Conservation (phyloP, 1,140 invertebrate species). For the Luehdorfia chinensis region DNA sequence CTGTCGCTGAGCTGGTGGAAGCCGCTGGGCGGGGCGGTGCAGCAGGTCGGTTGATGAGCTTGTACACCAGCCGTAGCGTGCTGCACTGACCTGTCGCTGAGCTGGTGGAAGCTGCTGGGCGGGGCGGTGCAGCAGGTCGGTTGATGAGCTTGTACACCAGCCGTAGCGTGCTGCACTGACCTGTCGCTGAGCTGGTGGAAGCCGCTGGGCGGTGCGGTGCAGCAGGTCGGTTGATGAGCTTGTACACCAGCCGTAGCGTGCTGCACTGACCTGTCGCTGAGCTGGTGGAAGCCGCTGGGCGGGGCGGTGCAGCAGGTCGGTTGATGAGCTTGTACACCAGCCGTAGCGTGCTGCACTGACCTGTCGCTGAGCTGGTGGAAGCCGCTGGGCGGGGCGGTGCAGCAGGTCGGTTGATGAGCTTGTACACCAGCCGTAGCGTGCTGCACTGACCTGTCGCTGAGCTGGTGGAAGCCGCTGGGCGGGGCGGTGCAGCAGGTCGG, state of each 20-base stretch:
- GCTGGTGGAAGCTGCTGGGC: constrained; percentile 26
- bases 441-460: no score
- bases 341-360: no score
- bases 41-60: constrained; percentile 53
- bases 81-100: constrained; percentile 29
- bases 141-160: constrained; percentile 60
- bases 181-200: no score
- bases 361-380: constrained; percentile 45
- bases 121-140: constrained; percentile 27
- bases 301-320: no score
- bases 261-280: constrained; percentile 9
- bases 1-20: constrained; percentile 27
- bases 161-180: constrained; percentile 39
- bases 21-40: constrained; percentile 18
- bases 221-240: constrained; percentile 46
- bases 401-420: constrained; percentile 53
- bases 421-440: constrained; percentile 46
- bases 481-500: no score
- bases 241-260: constrained; percentile 46
- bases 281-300: no score
- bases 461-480: no score
- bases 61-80: constrained; percentile 46
- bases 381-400: constrained; percentile 18
- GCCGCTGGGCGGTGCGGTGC: no score
- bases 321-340: no score